Percentiles rank a stretch among this genome's conserved stretches.
Conservation (phyloP, 1,140 invertebrate genomes). For the Cydia amplana region DNA sequence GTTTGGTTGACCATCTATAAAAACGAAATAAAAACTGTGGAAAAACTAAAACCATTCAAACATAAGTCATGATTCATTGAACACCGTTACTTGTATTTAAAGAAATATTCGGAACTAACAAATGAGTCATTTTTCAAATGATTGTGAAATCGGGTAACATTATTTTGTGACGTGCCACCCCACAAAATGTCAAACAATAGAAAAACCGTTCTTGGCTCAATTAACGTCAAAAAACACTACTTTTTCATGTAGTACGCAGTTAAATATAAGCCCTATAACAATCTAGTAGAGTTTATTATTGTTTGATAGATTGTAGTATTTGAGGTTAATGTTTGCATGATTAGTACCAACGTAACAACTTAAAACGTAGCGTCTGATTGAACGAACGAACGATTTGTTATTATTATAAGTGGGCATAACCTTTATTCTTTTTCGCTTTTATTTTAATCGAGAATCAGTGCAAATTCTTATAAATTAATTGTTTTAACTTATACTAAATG, state of each 20-base stretch:
- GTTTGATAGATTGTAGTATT: neutral
- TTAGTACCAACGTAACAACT: constrained; percentile 20
- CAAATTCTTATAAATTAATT: constrained; percentile 38
- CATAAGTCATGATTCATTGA: neutral
- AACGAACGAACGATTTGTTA: constrained; percentile 43
- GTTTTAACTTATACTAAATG: constrained; percentile 15
- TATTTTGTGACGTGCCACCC: constrained; percentile 19
- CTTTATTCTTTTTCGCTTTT: constrained; percentile 60
- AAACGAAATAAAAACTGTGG: neutral
- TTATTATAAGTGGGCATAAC: constrained; percentile 64
- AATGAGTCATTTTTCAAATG: constrained; percentile 18
- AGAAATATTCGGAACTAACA: constrained; percentile 16
- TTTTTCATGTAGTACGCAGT: neutral
- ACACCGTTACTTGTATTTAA: constrained; percentile 13
- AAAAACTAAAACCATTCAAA: neutral
- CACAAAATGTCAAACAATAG: constrained; percentile 23
- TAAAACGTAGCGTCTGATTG: constrained; percentile 31
- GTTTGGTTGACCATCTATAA: no score
- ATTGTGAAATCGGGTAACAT: constrained; percentile 30
- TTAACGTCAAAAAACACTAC: neutral
- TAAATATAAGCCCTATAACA: neutral
- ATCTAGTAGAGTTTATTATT: neutral
- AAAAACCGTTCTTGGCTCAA: neutral
- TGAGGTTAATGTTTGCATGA: constrained; percentile 18
- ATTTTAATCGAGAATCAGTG: constrained; percentile 54